phyloP scores from a whole-genome alignment of 2,888 invertebrate species.

The Phyllotreta cruciferae region DNA sequence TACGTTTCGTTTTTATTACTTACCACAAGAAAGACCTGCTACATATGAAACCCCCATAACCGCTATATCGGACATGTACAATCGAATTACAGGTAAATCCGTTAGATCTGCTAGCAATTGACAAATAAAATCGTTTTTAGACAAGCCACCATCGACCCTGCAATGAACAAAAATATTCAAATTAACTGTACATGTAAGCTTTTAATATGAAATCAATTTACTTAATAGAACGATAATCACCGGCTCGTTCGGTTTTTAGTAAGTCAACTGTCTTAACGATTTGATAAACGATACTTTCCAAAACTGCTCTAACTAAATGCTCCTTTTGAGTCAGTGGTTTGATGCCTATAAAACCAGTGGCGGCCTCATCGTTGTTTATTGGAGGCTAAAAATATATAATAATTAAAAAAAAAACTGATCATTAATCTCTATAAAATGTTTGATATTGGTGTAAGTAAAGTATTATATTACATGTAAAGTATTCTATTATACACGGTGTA shows the following conservation, averaged over 20 bases:
- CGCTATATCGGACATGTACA: conserved; percentile 79
- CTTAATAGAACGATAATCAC: conserved; percentile 66
- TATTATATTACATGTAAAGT: no score
- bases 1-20: conserved; percentile 35
- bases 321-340: conserved; percentile 76
- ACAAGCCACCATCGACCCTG: conserved; percentile 97
- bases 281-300: conserved; percentile 86
- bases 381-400: conserved; percentile 72
- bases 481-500: no score
- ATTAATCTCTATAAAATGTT: background rate
- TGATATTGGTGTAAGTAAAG: no score
- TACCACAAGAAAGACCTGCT: conserved; percentile 82
- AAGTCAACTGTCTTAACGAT: conserved; percentile 79
- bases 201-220: background rate
- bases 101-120: conserved; percentile 88
- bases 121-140: conserved; percentile 89
- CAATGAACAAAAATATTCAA: conserved; percentile 44
- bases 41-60: conserved; percentile 86
- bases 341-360: conserved; percentile 82
- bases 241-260: conserved; percentile 71
- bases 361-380: conserved; percentile 84
- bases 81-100: conserved; percentile 76
- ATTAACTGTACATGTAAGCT: background rate
- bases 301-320: conserved; percentile 82
- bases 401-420: background rate